Evolutionary conservation across 2,888 invertebrate species (phyloP).

Genomic region (Macaria notata): DNA sequence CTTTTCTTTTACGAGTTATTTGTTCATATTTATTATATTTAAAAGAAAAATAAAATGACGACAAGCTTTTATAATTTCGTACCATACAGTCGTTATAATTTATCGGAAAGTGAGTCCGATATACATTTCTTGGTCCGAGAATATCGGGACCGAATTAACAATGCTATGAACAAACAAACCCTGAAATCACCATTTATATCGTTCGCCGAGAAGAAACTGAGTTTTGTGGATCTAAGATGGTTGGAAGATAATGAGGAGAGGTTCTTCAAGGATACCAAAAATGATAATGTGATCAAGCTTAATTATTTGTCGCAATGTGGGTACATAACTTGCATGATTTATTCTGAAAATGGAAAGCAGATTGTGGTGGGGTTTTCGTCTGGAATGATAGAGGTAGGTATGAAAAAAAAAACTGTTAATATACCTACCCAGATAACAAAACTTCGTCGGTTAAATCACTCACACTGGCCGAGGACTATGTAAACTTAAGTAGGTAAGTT

Average conservation of each 20-base stretch:
- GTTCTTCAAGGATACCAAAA: conserved; percentile 58
- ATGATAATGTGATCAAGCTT: conserved; percentile 43
- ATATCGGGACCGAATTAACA: conserved; percentile 53
- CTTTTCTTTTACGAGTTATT: too few species aligned
- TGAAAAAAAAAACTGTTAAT: background rate
- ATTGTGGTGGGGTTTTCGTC: conserved; percentile 75
- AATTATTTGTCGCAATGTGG: conserved; percentile 58
- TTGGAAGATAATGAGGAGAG: conserved; percentile 54
- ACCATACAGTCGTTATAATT: conserved; percentile 53
- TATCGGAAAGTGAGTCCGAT: conserved; percentile 52
- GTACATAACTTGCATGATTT: conserved; percentile 60
- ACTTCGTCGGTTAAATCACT: too few species aligned
- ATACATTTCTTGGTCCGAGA: conserved; percentile 55
- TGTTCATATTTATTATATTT: too few species aligned
- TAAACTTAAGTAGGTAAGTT: too few species aligned
- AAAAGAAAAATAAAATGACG: conserved; percentile 34
- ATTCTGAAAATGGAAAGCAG: conserved; percentile 62
- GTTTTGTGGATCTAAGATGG: conserved; percentile 47
- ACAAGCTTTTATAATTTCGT: conserved; percentile 43
- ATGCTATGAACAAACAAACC: conserved; percentile 47
- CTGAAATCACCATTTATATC: conserved; percentile 45
- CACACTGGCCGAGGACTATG: too few species aligned
- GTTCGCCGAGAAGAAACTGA: conserved; percentile 51
- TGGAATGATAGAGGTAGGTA: conserved; percentile 83
- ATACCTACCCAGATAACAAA: too few species aligned